Conservation (phyloP, 1,140 invertebrate species). For the Bicyclus anynana region DNA sequence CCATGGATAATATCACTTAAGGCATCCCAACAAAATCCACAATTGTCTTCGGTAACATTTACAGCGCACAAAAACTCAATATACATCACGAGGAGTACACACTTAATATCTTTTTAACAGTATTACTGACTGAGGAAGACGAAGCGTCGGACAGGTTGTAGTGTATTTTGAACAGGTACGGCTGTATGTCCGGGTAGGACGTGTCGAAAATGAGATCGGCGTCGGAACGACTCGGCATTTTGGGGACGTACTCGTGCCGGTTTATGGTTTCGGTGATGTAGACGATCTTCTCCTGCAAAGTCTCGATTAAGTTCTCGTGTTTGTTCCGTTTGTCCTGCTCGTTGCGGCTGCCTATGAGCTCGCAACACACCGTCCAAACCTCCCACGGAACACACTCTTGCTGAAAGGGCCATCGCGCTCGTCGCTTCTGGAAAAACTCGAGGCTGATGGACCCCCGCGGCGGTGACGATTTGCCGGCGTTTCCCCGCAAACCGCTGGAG, state of each 20-base stretch:
- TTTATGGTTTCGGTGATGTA: slow-evolving; percentile 97
- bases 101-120: slow-evolving; percentile 93
- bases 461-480: slow-evolving; percentile 81
- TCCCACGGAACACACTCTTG: slow-evolving; percentile 97
- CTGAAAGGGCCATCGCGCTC: slow-evolving; percentile 91
- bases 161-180: slow-evolving; percentile 94
- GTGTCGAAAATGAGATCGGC: slow-evolving; percentile 97
- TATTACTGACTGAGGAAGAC: slow-evolving; percentile 87
- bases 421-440: slow-evolving; percentile 96
- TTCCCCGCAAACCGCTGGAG: slow-evolving; percentile 87
- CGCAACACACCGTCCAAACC: slow-evolving; percentile 95
- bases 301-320: slow-evolving; percentile 93
- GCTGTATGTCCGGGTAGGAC: slow-evolving; percentile 93
- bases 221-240: slow-evolving; percentile 95
- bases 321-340: slow-evolving; percentile 93
- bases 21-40: slow-evolving; percentile 2
- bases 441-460: slow-evolving; percentile 90
- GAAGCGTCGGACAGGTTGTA: slow-evolving; percentile 86
- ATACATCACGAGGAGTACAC: slow-evolving; percentile 87
- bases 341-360: slow-evolving; percentile 89
- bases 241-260: slow-evolving; percentile 95
- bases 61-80: slow-evolving; percentile 13
- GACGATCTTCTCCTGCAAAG: slow-evolving; percentile 94
- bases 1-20: slow-evolving; percentile 21
- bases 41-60: background rate